Base-by-base conservation (phyloP, 2,888 invertebrate genomes). In the Encarsia formosa region DNA sequence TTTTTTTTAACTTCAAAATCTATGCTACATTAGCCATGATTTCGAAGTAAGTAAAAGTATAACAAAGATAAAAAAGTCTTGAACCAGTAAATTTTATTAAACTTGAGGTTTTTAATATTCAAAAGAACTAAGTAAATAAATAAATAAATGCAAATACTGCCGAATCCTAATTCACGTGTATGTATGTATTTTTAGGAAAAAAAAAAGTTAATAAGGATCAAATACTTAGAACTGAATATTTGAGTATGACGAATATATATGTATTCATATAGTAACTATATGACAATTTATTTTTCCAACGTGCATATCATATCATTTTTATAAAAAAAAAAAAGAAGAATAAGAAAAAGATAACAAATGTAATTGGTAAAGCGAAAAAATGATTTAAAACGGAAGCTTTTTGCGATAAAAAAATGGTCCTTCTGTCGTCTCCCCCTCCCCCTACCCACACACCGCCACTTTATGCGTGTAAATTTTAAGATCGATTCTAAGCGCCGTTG, bases 241-340 rank as follows among this genome's bases (percentile, higher is more conserved):
- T 68, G 65, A 64, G 48, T 67, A 39, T 44, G 45, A 65, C 65
- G 66, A 63, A 67, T 69, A 68, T 70, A 44, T 47, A 47, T 70
- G 70, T 69, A 71, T 67, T 67, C 65, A 65, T 67, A 70, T 65
- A 57, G 52, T 66, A 64, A 66, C 67, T 68, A 69, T 65, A 65
- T 63, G 65, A 69, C 70, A 71, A 72, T 71, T 73, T 73, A 73
- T 73, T 73, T 73, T 73, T 73, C 67, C 72, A 73, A 73, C 64
- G 69, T 71, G 73, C 73, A 73, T 71, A 73, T 72, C 73, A 73
- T 73, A 73, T 73, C 73, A 71, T 73, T 73, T 73, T 73, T 73
- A 73, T 72, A 70, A 65, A 64, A 65, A 58, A 48, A 51, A 57
- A 34, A 29, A 35, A 41, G 37, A 20, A 26, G 26, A 45, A n/a